Evolutionary conservation across 2,113 vertebrate species (phyloP).

Genomic region (Fulmarus glacialis): DNA sequence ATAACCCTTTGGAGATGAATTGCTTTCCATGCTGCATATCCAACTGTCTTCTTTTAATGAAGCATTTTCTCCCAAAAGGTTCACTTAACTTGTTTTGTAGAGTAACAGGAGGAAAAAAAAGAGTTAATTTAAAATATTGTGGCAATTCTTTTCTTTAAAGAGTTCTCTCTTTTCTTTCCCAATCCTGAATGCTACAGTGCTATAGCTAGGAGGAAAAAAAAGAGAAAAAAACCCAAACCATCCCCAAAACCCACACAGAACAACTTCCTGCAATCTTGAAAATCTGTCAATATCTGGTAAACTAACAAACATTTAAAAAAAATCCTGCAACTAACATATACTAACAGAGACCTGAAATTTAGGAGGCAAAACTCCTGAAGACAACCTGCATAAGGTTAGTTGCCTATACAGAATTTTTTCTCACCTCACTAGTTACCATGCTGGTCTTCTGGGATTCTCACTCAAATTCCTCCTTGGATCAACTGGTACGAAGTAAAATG

Average conservation of each 20-base stretch:
- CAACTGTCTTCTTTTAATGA: background rate
- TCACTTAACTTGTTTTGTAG: background rate
- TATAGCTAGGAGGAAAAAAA: background rate
- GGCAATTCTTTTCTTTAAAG: background rate
- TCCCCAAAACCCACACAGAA: rapidly evolving
- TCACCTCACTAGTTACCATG: background rate
- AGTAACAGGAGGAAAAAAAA: background rate
- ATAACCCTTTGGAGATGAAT: background rate
- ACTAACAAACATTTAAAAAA: background rate
- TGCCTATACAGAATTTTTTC: background rate
- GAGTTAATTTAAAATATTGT: background rate
- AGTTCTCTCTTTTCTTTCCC: background rate
- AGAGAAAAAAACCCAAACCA: background rate
- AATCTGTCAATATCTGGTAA: background rate
- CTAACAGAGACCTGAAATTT: background rate
- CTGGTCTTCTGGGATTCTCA: background rate
- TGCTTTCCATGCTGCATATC: background rate
- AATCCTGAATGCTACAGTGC: background rate
- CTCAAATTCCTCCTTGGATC: background rate
- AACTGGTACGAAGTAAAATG: background rate
- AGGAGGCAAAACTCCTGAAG: background rate
- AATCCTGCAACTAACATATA: background rate
- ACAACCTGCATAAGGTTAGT: background rate
- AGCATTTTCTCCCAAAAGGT: background rate
- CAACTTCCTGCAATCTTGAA: background rate